Conservation (phyloP, 2,113 vertebrate genomes). For the Vulpes ferrilata region DNA sequence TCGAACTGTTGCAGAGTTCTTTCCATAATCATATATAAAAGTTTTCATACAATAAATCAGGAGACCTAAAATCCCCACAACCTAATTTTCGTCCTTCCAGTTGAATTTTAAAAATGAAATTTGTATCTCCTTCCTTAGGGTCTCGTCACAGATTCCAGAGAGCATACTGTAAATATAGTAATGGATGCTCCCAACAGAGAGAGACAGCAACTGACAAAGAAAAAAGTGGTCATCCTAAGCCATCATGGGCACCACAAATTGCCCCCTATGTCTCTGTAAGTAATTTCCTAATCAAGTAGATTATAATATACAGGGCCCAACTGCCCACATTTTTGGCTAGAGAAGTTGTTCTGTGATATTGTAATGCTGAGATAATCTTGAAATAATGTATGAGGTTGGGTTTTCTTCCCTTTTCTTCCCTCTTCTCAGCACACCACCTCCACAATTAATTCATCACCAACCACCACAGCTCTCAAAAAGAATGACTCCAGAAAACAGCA, state of each 20-base stretch:
- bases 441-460: constrained; percentile 13
- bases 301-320: neutral
- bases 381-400: neutral
- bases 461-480: neutral
- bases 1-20: neutral
- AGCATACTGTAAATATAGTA: neutral
- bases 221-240: neutral
- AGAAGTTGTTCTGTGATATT: neutral
- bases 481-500: neutral
- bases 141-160: neutral
- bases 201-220: neutral
- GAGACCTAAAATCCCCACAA: constrained; percentile 38
- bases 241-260: neutral
- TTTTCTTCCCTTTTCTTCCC: neutral
- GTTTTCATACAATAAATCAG: neutral
- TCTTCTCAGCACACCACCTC: neutral
- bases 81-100: neutral
- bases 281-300: constrained; percentile 13
- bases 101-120: neutral
- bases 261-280: neutral
- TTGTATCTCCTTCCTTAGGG: neutral
- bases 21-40: constrained; percentile 29
- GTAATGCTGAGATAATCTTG: neutral
- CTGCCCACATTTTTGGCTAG: neutral
- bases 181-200: neutral